These are phyloP conservation scores for Xestia ashworthii DNA, from an alignment of 2,888 invertebrate genomes.

Conservation along the genomic window DNA sequence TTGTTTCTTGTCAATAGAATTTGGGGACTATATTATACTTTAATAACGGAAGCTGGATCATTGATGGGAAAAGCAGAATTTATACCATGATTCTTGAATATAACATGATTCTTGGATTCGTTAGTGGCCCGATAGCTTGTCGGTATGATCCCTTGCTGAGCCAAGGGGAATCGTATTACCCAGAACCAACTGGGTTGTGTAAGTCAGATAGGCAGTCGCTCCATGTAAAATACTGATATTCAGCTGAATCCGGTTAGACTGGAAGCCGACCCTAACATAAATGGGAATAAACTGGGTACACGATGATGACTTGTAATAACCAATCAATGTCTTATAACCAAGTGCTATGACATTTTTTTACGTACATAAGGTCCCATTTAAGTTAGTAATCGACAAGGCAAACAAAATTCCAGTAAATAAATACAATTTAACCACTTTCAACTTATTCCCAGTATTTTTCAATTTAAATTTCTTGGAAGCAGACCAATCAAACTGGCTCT, in stretches of 20 bases:
- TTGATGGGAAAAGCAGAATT: background rate
- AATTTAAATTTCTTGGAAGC: conserved; percentile 24
- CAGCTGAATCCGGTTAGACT: no score
- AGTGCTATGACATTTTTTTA: background rate
- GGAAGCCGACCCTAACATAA: no score
- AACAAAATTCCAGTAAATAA: conserved; percentile 3
- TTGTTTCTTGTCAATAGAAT: conserved; percentile 8
- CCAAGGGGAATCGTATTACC: no score
- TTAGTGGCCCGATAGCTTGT: no score
- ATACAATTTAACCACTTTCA: conserved; percentile 1
- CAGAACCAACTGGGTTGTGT: no score
- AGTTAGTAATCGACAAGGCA: background rate
- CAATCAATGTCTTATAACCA: background rate
- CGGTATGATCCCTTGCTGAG: no score
- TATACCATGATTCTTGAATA: no score
- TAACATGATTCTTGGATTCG: no score
- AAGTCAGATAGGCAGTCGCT: no score
- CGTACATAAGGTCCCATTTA: background rate
- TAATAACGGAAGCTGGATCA: background rate
- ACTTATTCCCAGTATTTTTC: conserved; percentile 1
- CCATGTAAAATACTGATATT: no score
- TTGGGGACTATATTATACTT: conserved; percentile 2
- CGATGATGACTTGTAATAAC: no score
- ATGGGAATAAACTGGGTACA: no score
- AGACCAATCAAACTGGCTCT: conserved; percentile 26